Evolutionary conservation across 2,797 vertebrate genomes (phyloP), one percentile per base, ranked within the genome.

Genomic region (Phataginus tetradactyla): DNA sequence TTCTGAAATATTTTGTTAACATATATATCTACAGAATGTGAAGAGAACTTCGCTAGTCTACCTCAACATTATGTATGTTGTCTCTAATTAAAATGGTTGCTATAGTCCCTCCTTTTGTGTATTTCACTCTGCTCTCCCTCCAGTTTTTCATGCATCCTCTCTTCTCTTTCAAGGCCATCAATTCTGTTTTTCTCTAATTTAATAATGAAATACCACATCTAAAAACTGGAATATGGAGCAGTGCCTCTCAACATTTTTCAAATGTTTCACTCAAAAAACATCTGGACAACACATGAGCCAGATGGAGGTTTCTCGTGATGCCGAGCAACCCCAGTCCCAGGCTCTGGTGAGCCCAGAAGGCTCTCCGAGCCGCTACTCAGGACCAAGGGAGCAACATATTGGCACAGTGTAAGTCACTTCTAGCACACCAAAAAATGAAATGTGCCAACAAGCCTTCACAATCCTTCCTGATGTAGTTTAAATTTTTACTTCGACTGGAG

Each of bases 341-440:
- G 1, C 1, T 39, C 27, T n/a, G 17, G 20, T 23, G 18, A 74
- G 21, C 10, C 11, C 25, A 80, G n/a, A 11, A 45, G 45, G 45
- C 1, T 3, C 12, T 39, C 4, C 18, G 2, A 84, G 3, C 20
- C 8, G 45, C 45, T 45, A 37, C 1, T 25, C 2, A 23, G 14
- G 53, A 59, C 14, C 72, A 79, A 95, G 14, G 17, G 29, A 75
- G 45, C 12, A 32, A 34, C 12, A 18, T 6, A 18, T 25, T 49
- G 27, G 20, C 25, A 66, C 2, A 68, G 29, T n/a, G 12, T 10
- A 12, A 64, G 10, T 15, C 13, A 20, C 51, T 34, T 71, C 5
- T 11, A 29, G 27, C 17, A 71, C 64, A 5, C 29, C 1, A 1
- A 39, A 20, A 78, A 45, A 72, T 23, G 39, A 72, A 66, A 39